A percentile compares a stretch with the other conserved stretches of the same genome.
Conservation (phyloP, 64 coral and sea anemone species). For the Actinia equina region DNA sequence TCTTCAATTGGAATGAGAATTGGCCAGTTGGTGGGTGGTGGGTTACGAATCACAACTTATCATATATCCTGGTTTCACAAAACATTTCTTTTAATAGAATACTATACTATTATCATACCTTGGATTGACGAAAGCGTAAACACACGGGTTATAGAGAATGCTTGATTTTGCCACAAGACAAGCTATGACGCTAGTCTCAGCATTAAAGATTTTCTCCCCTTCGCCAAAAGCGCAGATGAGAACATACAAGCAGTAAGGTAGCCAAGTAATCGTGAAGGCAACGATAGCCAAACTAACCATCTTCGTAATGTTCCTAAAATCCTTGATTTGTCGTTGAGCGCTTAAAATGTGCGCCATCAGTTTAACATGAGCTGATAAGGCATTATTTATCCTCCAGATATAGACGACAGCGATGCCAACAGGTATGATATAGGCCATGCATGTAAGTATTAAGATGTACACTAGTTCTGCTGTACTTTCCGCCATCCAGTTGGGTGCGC, state of each 20-base stretch:
- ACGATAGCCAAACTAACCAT: conserved; percentile 15
- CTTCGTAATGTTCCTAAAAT: conserved; percentile 6
- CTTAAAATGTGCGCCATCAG: not conserved
- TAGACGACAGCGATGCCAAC: not conserved
- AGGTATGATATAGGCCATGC: not conserved
- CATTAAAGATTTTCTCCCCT: not conserved
- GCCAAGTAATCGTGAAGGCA: conserved; percentile 23
- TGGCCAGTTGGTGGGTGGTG: too few relatives aligned
- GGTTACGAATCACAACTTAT: too few relatives aligned
- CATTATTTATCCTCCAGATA: conserved; percentile 7
- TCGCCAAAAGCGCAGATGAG: not conserved
- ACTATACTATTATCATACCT: not conserved
- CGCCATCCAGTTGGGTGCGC: conserved; percentile 13
- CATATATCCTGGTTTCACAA: too few relatives aligned
- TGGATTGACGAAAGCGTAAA: conserved; percentile 30
- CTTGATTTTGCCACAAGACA: conserved; percentile 23
- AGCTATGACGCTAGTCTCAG: not conserved
- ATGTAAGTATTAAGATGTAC: not conserved
- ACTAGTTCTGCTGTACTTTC: not conserved
- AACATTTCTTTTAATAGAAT: too few relatives aligned
- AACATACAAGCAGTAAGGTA: conserved; percentile 16
- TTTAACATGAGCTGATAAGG: not conserved
- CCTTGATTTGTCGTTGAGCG: not conserved
- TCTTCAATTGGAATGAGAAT: too few relatives aligned
- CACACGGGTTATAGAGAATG: conserved; percentile 25